Conservation (phyloP, 64 coral and sea anemone species). For the Porites lutea region DNA sequence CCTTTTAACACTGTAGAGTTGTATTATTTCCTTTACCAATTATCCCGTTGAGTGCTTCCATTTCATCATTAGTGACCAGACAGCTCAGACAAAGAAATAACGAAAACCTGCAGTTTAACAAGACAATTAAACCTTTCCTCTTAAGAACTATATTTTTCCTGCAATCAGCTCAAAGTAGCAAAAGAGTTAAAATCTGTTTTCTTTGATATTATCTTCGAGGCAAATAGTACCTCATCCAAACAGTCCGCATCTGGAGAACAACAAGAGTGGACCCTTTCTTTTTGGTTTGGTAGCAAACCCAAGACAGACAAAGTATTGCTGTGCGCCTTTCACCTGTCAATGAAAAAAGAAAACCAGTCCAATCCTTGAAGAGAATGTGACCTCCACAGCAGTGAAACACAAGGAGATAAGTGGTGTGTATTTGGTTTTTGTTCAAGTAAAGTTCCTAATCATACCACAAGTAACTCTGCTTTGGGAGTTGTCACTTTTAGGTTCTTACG, state of each 20-base stretch:
- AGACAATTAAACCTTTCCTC: too few species aligned
- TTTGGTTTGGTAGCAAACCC: not conserved
- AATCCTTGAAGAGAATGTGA: not conserved
- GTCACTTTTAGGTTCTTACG: too few species aligned
- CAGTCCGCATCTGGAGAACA: not conserved
- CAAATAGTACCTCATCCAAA: not conserved
- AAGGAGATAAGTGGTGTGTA: not conserved
- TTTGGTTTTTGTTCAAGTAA: not conserved
- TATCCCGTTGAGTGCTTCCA: slow-evolving; percentile 41
- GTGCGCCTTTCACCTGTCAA: not conserved
- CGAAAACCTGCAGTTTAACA: not conserved
- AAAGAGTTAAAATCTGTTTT: not conserved
- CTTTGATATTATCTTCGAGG: not conserved
- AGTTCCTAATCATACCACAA: too few species aligned
- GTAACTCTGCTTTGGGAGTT: too few species aligned
- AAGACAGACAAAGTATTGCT: not conserved
- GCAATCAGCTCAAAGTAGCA: slow-evolving; percentile 9
- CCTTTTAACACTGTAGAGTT: not conserved
- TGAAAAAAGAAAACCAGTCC: not conserved
- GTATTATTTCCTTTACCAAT: not conserved
- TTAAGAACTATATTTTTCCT: too few species aligned
- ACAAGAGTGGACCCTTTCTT: not conserved
- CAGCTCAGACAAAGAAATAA: not conserved
- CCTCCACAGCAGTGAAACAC: not conserved
- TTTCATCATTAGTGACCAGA: slow-evolving; percentile 5